These are phyloP conservation scores for Therioaphis trifolii DNA, from an alignment of 2,888 invertebrate species.

Conservation along the genomic window DNA sequence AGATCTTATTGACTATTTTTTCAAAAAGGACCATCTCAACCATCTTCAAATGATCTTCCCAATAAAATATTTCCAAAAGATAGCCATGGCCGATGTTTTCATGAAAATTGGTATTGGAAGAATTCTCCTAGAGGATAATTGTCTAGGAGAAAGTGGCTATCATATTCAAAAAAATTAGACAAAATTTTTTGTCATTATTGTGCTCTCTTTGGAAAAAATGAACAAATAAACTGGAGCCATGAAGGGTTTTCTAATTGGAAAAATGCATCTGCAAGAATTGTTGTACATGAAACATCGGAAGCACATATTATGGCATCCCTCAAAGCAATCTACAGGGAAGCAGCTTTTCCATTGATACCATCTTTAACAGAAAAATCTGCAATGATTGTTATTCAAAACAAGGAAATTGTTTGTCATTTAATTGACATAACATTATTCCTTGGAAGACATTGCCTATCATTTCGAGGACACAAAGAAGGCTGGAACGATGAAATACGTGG, in stretches of 20 bases:
- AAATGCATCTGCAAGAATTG: background rate
- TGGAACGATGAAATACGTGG: slow-evolving; percentile 3
- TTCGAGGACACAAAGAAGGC: slow-evolving; percentile 23
- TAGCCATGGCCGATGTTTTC: too few relatives aligned
- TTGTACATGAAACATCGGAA: slow-evolving; percentile 24
- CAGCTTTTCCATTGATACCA: background rate
- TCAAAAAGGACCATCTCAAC: too few relatives aligned
- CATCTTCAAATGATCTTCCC: too few relatives aligned
- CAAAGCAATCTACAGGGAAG: background rate
- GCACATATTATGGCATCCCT: slow-evolving; percentile 4
- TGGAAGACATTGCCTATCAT: background rate
- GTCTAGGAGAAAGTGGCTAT: slow-evolving; percentile 9
- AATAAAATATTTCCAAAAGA: too few relatives aligned
- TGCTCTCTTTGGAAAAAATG: background rate
- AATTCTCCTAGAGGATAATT: too few relatives aligned
- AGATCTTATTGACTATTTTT: too few relatives aligned
- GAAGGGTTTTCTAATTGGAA: slow-evolving; percentile 8
- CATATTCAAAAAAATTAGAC: background rate
- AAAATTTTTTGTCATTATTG: slow-evolving; percentile 1
- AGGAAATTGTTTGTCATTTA: slow-evolving; percentile 15
- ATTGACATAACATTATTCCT: slow-evolving; percentile 26
- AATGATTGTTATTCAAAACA: background rate
- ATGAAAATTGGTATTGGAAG: too few relatives aligned
- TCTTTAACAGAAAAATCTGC: background rate
- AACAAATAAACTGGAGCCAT: background rate